Percentiles rank a stretch among this genome's conserved stretches.
phyloP scores from a whole-genome alignment of 2,888 invertebrate genomes.

The Amiota communis region DNA sequence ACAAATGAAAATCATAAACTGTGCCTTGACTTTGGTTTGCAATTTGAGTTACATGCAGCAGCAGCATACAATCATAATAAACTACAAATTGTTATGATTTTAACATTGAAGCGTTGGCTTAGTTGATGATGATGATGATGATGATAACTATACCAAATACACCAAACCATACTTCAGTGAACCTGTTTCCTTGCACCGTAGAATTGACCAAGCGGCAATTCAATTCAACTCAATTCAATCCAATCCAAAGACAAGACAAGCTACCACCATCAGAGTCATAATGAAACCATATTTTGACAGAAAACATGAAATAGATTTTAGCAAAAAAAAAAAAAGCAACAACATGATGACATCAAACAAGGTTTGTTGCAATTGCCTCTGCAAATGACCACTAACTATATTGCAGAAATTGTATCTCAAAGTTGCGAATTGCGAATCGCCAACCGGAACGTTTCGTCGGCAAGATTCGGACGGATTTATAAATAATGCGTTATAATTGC shows the following conservation, averaged over 20 bases:
- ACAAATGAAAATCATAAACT: background rate
- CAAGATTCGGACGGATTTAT: background rate
- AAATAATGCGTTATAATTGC: conserved; percentile 28
- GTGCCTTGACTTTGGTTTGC: background rate
- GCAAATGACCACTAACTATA: background rate
- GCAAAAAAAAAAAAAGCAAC: conserved; percentile 24
- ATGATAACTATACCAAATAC: too few species aligned
- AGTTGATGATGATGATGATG: background rate
- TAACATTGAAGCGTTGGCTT: conserved; percentile 11
- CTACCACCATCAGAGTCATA: conserved; percentile 45
- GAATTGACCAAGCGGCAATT: too few species aligned
- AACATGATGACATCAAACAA: conserved; percentile 41
- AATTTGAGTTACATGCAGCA: background rate
- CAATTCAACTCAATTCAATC: too few species aligned
- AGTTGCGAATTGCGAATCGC: background rate
- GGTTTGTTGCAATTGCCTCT: conserved; percentile 37
- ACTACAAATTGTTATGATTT: conserved; percentile 64
- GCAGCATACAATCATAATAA: conserved; percentile 61
- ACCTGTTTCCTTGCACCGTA: conserved; percentile 1
- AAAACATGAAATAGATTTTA: conserved; percentile 69
- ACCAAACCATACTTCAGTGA: background rate
- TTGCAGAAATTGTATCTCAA: too few species aligned
- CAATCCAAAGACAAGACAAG: background rate
- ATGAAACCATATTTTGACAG: conserved; percentile 60
- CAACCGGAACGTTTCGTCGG: conserved; percentile 1